Conservation (phyloP, 2,113 vertebrate species). For the Scopus umbretta region DNA sequence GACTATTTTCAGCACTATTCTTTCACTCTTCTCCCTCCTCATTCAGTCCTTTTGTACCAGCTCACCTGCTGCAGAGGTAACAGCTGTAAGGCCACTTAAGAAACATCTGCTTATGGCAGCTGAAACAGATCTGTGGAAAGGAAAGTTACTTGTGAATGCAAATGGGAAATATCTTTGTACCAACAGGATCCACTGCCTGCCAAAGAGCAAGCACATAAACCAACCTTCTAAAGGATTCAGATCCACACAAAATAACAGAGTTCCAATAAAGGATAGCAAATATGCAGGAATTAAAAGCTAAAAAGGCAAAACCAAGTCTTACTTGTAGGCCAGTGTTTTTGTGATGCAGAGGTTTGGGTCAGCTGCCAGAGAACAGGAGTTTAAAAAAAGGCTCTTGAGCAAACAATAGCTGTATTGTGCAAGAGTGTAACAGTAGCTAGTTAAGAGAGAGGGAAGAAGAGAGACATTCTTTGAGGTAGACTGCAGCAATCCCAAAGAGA, state of each 20-base stretch:
- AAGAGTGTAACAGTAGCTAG: constrained; percentile 54
- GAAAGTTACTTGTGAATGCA: constrained; percentile 11
- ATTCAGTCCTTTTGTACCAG: not conserved
- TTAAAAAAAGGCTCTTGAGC: constrained; percentile 45
- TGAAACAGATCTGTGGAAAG: constrained; percentile 58
- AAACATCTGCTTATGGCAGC: constrained; percentile 60
- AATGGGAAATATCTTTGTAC: constrained; percentile 12
- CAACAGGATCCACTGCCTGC: not conserved
- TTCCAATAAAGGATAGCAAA: constrained; percentile 3
- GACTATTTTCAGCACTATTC: not conserved
- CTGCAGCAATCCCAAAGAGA: constrained; percentile 47
- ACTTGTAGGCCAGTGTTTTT: constrained; percentile 26
- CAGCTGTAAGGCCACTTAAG: constrained; percentile 69
- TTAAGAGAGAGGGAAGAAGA: constrained; percentile 43
- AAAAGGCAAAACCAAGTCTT: constrained; percentile 9
- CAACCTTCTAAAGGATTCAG: constrained; percentile 13
- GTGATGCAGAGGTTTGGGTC: constrained; percentile 43
- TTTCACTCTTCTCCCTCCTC: not conserved
- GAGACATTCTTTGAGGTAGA: constrained; percentile 63
- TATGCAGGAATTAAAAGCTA: constrained; percentile 18
- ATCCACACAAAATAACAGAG: not conserved
- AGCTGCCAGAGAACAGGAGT: constrained; percentile 51
- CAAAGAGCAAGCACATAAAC: not conserved
- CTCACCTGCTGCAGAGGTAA: constrained; percentile 71
- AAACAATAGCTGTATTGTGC: constrained; percentile 59